phyloP scores from a whole-genome alignment of 2,888 invertebrate species.

The Philonicus albiceps region DNA sequence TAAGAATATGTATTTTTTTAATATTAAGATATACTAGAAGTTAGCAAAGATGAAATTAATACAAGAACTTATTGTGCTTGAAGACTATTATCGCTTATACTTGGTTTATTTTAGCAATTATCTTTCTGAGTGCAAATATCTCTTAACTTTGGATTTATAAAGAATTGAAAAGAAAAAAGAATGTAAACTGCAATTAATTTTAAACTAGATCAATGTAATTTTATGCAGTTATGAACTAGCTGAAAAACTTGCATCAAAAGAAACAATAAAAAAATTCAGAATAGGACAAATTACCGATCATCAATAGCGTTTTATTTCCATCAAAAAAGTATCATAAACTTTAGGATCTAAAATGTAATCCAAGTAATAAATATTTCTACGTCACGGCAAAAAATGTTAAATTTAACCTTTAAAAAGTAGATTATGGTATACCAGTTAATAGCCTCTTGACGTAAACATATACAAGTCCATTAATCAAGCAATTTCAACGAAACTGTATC shows the following conservation, averaged over 20 bases:
- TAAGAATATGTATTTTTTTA: no score
- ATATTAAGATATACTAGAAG: no score
- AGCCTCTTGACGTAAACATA: not conserved
- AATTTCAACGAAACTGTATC: not conserved
- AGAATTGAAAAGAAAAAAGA: no score
- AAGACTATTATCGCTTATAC: no score
- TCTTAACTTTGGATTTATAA: no score
- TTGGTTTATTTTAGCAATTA: no score
- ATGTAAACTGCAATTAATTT: not conserved
- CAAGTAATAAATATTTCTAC: not conserved
- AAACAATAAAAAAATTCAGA: not conserved
- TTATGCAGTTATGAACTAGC: not conserved
- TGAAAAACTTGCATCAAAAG: not conserved
- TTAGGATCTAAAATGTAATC: not conserved
- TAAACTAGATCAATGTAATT: not conserved
- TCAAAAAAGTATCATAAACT: not conserved
- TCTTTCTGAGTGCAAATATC: no score
- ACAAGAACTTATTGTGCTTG: no score
- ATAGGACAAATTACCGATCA: not conserved
- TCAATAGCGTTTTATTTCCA: not conserved
- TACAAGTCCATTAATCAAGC: not conserved
- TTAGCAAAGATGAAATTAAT: no score
- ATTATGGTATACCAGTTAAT: not conserved
- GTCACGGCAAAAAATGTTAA: not conserved
- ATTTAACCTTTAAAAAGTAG: not conserved